Conservation (phyloP, 2,888 invertebrate genomes). For the Cetonia aurata region DNA sequence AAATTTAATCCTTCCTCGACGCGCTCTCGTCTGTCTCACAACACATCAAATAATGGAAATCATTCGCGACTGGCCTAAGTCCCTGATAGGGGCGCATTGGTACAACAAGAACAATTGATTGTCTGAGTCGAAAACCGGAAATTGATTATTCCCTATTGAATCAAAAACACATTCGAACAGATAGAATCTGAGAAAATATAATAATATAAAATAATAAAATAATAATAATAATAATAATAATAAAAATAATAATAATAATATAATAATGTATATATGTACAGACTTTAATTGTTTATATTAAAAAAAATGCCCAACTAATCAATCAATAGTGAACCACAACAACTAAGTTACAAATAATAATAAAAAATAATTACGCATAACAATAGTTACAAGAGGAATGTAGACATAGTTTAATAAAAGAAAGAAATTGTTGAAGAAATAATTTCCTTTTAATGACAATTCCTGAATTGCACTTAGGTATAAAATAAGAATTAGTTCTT, state of each 20-base stretch:
- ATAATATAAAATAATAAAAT: slow-evolving; percentile 51
- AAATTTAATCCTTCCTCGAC: slow-evolving; percentile 46
- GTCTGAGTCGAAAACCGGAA: slow-evolving; percentile 49
- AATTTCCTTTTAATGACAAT: no score
- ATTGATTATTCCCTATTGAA: slow-evolving; percentile 49
- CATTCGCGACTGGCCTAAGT: slow-evolving; percentile 62
- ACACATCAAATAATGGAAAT: slow-evolving; percentile 42
- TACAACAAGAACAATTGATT: no score
- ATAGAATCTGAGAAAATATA: slow-evolving; percentile 53
- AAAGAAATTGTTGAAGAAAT: no score
- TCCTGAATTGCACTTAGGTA: no score
- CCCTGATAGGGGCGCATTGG: slow-evolving; percentile 55
- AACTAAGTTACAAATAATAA: slow-evolving; percentile 42
- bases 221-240: slow-evolving; percentile 8
- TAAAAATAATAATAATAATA: slow-evolving; percentile 38
- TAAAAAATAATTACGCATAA: slow-evolving; percentile 19
- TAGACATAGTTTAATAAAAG: no score
- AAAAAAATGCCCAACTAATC: slow-evolving; percentile 59
- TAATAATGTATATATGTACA: slow-evolving; percentile 55
- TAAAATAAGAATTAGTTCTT: no score
- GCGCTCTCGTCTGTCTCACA: slow-evolving; percentile 41
- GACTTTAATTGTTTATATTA: slow-evolving; percentile 48
- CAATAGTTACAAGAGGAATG: slow-evolving; percentile 44
- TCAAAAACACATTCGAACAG: slow-evolving; percentile 57
- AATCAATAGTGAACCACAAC: slow-evolving; percentile 53